A percentile compares a stretch with the other conserved stretches of the same genome.
Evolutionary conservation across 1,140 invertebrate genomes (phyloP).

Genomic region (Drosophila lacteicornis): DNA sequence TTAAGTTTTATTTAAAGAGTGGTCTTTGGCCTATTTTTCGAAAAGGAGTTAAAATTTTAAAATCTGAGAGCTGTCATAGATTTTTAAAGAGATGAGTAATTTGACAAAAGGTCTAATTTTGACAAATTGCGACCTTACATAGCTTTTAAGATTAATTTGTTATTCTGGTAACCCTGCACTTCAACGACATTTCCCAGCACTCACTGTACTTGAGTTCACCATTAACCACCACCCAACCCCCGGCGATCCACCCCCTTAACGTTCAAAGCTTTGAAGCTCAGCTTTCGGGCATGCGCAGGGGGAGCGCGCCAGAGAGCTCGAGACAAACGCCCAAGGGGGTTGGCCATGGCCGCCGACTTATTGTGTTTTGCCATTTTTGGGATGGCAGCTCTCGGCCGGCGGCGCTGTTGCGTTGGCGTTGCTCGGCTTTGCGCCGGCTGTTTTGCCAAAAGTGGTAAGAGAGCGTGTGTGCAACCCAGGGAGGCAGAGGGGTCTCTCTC

Average conservation of each 20-base stretch:
- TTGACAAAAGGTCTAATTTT: too few relatives aligned
- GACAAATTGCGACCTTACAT: too few relatives aligned
- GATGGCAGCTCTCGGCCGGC: conserved; percentile 59
- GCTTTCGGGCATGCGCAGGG: conserved; percentile 49
- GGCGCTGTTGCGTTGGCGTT: conserved; percentile 73
- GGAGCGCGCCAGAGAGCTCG: conserved; percentile 1
- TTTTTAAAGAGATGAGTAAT: too few relatives aligned
- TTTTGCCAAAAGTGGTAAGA: conserved; percentile 45
- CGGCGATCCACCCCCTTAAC: conserved; percentile 19
- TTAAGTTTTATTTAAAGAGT: too few relatives aligned
- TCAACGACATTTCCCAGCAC: neutral
- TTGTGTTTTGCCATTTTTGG: conserved; percentile 73
- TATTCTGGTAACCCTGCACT: neutral
- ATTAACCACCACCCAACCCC: conserved; percentile 25
- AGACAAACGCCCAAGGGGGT: conserved; percentile 31
- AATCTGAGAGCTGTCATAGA: too few relatives aligned
- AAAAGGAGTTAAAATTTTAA: too few relatives aligned
- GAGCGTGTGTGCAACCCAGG: conserved; percentile 15
- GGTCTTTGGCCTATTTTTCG: too few relatives aligned
- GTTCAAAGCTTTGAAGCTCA: conserved; percentile 42
- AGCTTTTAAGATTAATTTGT: neutral
- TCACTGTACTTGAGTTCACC: conserved; percentile 12
- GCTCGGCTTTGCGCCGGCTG: conserved; percentile 44
- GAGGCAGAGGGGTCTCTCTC: neutral
- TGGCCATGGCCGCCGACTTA: conserved; percentile 39